A percentile compares a stretch with the other conserved stretches of the same genome.
Conservation (phyloP, 2,797 vertebrate species). For the Borostomias antarcticus region DNA sequence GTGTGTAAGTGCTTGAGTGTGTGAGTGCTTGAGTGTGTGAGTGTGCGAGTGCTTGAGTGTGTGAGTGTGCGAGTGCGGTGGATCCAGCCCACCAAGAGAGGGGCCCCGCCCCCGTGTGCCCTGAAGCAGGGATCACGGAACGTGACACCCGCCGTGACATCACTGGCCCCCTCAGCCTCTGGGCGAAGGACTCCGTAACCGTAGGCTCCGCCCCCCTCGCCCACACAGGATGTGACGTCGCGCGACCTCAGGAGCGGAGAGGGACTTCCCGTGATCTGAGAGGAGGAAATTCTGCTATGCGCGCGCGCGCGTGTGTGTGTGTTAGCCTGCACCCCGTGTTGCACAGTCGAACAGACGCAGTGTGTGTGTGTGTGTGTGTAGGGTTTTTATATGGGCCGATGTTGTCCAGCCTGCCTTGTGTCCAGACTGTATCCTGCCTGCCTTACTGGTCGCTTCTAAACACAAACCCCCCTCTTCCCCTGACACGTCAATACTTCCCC, state of each 20-base stretch:
- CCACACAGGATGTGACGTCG: constrained; percentile 55
- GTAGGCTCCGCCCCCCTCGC: constrained; percentile 30
- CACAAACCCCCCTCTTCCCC: constrained; percentile 4
- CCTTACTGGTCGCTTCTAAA: constrained; percentile 8
- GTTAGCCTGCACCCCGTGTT: not conserved
- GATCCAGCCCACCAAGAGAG: constrained; percentile 6
- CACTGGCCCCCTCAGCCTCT: constrained; percentile 28
- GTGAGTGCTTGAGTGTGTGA: not conserved
- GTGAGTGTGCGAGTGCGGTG: not conserved
- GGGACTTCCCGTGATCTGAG: constrained; percentile 64
- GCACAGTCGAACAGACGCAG: not conserved
- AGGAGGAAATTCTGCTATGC: not conserved
- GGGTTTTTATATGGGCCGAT: too few relatives aligned
- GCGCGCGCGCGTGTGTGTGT: not conserved
- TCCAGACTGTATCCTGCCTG: constrained; percentile 2
- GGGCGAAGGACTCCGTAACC: constrained; percentile 34
- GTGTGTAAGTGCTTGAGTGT: too few relatives aligned
- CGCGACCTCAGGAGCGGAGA: constrained; percentile 53
- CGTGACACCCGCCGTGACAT: constrained; percentile 64
- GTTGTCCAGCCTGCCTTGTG: constrained; percentile 14
- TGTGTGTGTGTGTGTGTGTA: too few relatives aligned
- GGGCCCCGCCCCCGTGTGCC: constrained; percentile 57
- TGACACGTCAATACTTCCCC: constrained; percentile 18
- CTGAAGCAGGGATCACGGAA: constrained; percentile 46
- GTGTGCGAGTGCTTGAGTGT: not conserved